Percentiles rank a stretch among this genome's conserved stretches.
Conservation (phyloP, 1,140 invertebrate genomes). For the Brachionus manjavacas region DNA sequence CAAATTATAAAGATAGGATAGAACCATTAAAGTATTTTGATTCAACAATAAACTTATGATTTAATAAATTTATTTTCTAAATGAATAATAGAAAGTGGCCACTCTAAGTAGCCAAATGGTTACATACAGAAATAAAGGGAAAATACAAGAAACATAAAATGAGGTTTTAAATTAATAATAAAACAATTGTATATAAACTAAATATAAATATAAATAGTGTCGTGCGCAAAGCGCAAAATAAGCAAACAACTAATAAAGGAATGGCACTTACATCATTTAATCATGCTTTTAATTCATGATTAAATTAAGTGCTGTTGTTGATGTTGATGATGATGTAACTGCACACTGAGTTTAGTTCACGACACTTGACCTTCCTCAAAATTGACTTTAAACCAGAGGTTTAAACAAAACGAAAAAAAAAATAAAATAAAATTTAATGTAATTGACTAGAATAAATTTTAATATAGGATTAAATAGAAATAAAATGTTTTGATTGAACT, state of each 20-base stretch:
- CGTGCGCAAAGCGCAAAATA: background rate
- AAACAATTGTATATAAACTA: too few relatives aligned
- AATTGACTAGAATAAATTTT: background rate
- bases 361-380: background rate
- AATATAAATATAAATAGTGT: background rate
- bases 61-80: too few relatives aligned
- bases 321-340: background rate
- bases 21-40: too few relatives aligned
- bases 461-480: background rate
- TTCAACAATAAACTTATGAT: too few relatives aligned
- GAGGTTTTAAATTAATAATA: too few relatives aligned
- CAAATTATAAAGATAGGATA: background rate
- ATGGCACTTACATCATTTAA: slow-evolving; percentile 11
- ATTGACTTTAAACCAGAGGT: background rate
- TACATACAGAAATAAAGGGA: too few relatives aligned
- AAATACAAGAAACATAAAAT: too few relatives aligned
- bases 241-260: slow-evolving; percentile 10
- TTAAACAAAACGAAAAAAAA: background rate
- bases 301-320: background rate
- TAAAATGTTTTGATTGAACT: background rate
- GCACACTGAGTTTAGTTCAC: background rate
- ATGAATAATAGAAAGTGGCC: too few relatives aligned
- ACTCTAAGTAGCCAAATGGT: too few relatives aligned
- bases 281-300: slow-evolving; percentile 22
- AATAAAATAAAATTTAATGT: background rate